A percentile compares a stretch with the other conserved stretches of the same genome.
Conservation (phyloP, 2,113 vertebrate species). For the Cyprinodon tularosa region DNA sequence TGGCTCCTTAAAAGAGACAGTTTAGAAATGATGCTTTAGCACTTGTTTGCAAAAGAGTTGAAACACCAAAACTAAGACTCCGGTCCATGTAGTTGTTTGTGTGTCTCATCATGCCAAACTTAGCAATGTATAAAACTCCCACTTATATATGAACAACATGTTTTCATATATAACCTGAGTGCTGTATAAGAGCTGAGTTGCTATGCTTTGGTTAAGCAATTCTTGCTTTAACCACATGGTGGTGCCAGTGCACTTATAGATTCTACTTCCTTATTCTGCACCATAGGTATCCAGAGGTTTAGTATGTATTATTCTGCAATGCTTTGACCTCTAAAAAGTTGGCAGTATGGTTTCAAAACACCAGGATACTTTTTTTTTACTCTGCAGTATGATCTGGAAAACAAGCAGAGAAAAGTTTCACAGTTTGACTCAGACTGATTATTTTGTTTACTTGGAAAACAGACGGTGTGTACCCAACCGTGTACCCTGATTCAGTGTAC, state of each 20-base stretch:
- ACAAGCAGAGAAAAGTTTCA: conserved; percentile 1
- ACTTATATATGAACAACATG: neutral
- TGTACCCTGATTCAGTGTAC: conserved; percentile 4
- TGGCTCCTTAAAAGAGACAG: neutral
- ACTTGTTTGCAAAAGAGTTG: conserved; percentile 50
- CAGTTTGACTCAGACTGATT: conserved; percentile 11
- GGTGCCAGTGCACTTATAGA: conserved; percentile 49
- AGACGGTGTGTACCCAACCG: conserved; percentile 18
- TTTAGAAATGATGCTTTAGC: conserved; percentile 20
- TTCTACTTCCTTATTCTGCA: conserved; percentile 14
- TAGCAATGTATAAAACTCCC: conserved; percentile 19
- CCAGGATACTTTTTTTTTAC: neutral
- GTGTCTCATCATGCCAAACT: conserved; percentile 11
- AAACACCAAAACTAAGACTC: conserved; percentile 22
- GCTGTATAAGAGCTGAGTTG: neutral
- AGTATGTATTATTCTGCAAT: neutral
- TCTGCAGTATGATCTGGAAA: neutral
- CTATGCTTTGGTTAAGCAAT: neutral
- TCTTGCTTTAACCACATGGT: conserved; percentile 46
- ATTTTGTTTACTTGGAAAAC: conserved; percentile 52
- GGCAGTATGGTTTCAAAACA: neutral
- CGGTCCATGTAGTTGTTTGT: conserved; percentile 3
- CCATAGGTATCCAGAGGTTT: neutral
- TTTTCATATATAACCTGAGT: neutral
- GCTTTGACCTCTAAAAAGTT: neutral